Conservation (phyloP, 2,888 invertebrate species). For the Andrena flavipes region DNA sequence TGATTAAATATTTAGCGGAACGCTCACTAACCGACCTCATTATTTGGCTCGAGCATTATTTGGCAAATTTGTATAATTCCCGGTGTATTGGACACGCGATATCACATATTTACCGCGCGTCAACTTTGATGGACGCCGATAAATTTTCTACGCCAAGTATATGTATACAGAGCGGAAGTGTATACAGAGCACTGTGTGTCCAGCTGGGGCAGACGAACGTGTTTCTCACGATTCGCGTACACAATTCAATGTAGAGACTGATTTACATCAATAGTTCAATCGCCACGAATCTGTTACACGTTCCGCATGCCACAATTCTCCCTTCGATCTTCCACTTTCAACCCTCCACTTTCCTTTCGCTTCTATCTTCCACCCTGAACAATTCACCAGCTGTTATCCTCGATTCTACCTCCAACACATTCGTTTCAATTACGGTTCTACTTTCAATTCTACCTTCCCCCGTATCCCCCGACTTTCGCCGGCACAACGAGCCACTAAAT, state of each 20-base stretch:
- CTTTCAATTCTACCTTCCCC: not conserved
- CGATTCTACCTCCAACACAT: no score
- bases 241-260: not conserved
- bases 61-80: conserved; percentile 13
- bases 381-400: no score
- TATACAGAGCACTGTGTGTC: not conserved
- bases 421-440: no score
- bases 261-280: not conserved
- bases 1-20: conserved; percentile 11
- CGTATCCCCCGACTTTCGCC: not conserved
- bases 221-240: conserved; percentile 29
- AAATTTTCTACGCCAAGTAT: conserved; percentile 31
- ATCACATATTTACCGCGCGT: conserved; percentile 43
- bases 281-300: no score
- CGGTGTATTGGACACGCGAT: conserved; percentile 25
- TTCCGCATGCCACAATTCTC: no score
- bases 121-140: conserved; percentile 52
- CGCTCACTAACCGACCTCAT: not conserved
- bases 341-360: no score
- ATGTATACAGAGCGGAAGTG: conserved; percentile 11
- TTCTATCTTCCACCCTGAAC: no score
- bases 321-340: no score
- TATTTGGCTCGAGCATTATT: not conserved
- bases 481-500: not conserved
- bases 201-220: conserved; percentile 14